Conservation (phyloP, 2,888 invertebrate genomes). For the Drosophila helvetica region DNA sequence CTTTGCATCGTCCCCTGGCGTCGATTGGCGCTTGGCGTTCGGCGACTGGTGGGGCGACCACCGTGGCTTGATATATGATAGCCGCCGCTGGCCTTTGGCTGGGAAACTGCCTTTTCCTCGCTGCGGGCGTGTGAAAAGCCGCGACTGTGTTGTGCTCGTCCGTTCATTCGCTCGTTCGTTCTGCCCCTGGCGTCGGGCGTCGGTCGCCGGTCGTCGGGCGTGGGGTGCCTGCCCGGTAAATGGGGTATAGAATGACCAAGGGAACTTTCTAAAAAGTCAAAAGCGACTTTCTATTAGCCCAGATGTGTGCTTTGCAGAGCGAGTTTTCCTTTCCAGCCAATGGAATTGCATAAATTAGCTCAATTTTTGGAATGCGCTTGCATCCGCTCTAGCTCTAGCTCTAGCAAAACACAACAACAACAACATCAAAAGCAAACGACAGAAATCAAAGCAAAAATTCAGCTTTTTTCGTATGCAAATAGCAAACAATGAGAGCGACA, state of each 20-base stretch:
- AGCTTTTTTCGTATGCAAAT: slow-evolving; percentile 38
- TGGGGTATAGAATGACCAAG: slow-evolving; percentile 14
- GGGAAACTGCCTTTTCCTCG: slow-evolving; percentile 24
- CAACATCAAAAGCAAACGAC: slow-evolving; percentile 17
- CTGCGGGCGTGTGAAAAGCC: slow-evolving; percentile 52
- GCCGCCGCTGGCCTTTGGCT: slow-evolving; percentile 7
- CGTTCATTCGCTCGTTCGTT: slow-evolving; percentile 4
- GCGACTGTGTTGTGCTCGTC: slow-evolving; percentile 5
- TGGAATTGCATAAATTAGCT: slow-evolving; percentile 56
- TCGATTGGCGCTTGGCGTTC: not conserved
- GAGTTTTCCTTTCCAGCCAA: slow-evolving; percentile 30
- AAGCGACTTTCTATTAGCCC: slow-evolving; percentile 51
- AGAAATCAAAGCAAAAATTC: slow-evolving; percentile 23
- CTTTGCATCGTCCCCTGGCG: not conserved
- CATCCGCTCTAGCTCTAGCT: slow-evolving; percentile 48
- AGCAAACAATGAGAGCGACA: slow-evolving; percentile 11
- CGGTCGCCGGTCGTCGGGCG: not conserved
- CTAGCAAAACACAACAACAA: not conserved
- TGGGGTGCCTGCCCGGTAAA: not conserved
- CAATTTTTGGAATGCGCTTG: slow-evolving; percentile 49
- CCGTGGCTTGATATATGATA: slow-evolving; percentile 30
- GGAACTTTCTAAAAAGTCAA: slow-evolving; percentile 44
- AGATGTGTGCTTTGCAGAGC: slow-evolving; percentile 4
- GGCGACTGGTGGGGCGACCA: not conserved
- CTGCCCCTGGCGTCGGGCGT: not conserved